Conservation (phyloP, 2,888 invertebrate species). For the Adelphocoris suturalis region DNA sequence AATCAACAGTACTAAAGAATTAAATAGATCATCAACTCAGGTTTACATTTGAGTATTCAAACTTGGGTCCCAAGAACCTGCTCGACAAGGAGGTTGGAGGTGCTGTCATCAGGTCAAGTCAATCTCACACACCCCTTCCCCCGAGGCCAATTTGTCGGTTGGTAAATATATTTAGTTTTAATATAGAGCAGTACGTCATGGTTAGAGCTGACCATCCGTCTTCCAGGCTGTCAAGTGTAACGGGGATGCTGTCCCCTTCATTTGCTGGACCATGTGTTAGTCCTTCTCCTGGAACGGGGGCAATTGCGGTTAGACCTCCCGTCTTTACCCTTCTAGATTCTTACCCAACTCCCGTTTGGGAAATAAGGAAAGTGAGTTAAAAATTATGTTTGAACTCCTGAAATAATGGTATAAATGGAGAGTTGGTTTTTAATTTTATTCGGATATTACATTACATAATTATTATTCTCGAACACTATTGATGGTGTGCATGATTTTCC, state of each 20-base stretch:
- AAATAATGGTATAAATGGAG: no score
- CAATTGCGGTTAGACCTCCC: conserved; percentile 34
- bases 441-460: no score
- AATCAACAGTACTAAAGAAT: no score
- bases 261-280: conserved; percentile 64
- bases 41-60: neutral
- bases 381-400: no score
- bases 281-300: conserved; percentile 51
- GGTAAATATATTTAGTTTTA: conserved; percentile 70
- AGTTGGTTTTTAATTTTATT: no score
- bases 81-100: neutral
- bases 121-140: conserved; percentile 48
- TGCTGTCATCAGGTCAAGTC: conserved; percentile 29
- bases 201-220: conserved; percentile 57
- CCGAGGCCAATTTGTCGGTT: conserved; percentile 51
- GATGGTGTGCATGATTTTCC: no score
- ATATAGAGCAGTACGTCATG: conserved; percentile 62
- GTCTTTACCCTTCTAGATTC: neutral
- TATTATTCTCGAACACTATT: no score
- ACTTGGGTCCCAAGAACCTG: no score
- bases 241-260: conserved; percentile 14
- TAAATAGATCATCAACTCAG: neutral
- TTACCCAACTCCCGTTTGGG: neutral
- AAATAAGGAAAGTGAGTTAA: neutral
- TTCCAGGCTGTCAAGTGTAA: conserved; percentile 9